Percentiles rank a stretch among this genome's conserved stretches.
phyloP scores from a whole-genome alignment of 2,888 invertebrate species.

The Heteropelma amictum region DNA sequence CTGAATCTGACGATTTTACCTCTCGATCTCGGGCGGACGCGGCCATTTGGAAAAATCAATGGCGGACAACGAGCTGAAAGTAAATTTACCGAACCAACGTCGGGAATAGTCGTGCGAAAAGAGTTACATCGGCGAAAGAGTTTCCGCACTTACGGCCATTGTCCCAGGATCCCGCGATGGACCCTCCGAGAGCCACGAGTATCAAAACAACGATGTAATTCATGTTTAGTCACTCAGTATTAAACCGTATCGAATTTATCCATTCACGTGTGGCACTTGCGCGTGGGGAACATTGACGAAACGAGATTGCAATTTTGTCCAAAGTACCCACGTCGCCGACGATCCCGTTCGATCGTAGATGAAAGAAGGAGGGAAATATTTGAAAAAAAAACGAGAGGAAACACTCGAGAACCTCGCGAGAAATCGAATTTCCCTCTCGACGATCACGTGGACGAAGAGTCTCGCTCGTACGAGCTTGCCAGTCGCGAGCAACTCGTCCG shows the following conservation, averaged over 20 bases:
- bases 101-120: background rate
- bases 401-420: too few relatives aligned
- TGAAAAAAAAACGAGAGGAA: too few relatives aligned
- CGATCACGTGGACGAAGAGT: too few relatives aligned
- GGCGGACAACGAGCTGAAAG: constrained; percentile 72
- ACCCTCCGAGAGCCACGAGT: constrained; percentile 43
- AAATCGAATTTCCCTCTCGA: too few relatives aligned
- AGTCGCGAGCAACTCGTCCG: too few relatives aligned
- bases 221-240: constrained; percentile 18
- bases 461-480: too few relatives aligned
- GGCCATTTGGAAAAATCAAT: constrained; percentile 79
- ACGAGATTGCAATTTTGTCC: too few relatives aligned
- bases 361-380: too few relatives aligned
- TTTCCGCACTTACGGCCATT: constrained; percentile 49
- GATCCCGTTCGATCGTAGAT: too few relatives aligned
- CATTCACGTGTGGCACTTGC: constrained; percentile 6
- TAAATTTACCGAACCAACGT: too few relatives aligned
- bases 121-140: background rate
- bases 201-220: constrained; percentile 37
- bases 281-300: too few relatives aligned
- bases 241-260: background rate
- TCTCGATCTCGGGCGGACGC: constrained; percentile 77
- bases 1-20: constrained; percentile 81
- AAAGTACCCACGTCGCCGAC: too few relatives aligned
- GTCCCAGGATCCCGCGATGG: constrained; percentile 45